phyloP scores from a whole-genome alignment of 2,888 invertebrate genomes.

The Anticlea derivata region DNA sequence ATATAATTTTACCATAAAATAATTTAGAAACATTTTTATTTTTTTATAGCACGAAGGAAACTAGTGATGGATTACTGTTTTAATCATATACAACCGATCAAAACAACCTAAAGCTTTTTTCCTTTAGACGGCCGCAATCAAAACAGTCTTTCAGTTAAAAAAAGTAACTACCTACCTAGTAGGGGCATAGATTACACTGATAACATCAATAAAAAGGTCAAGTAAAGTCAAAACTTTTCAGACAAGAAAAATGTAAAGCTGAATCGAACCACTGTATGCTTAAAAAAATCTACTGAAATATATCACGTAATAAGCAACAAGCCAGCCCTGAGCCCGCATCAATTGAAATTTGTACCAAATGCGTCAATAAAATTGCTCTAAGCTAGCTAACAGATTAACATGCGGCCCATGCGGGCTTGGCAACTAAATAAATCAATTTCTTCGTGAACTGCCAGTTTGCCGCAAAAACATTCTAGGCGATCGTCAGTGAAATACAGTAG shows the following conservation, averaged over 20 bases:
- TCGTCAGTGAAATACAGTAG: slow-evolving; percentile 14
- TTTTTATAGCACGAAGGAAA: slow-evolving; percentile 18
- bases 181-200: no score
- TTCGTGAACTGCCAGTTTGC: slow-evolving; percentile 15
- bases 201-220: no score
- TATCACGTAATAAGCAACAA: not conserved
- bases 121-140: not conserved
- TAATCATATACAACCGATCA: slow-evolving; percentile 3
- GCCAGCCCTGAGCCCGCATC: slow-evolving; percentile 48
- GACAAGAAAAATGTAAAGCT: no score
- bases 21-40: not conserved
- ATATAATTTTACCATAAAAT: no score
- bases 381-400: slow-evolving; percentile 46
- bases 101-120: not conserved
- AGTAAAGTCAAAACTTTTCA: no score
- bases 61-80: slow-evolving; percentile 21
- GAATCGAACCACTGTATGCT: no score
- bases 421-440: slow-evolving; percentile 37
- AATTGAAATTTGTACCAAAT: slow-evolving; percentile 49
- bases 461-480: slow-evolving; percentile 14
- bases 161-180: no score
- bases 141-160: no score
- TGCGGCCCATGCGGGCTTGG: slow-evolving; percentile 48
- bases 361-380: slow-evolving; percentile 54
- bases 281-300: no score